Evolutionary conservation across 2,797 vertebrate species (phyloP).

Genomic region (Peromyscus nudipes): DNA sequence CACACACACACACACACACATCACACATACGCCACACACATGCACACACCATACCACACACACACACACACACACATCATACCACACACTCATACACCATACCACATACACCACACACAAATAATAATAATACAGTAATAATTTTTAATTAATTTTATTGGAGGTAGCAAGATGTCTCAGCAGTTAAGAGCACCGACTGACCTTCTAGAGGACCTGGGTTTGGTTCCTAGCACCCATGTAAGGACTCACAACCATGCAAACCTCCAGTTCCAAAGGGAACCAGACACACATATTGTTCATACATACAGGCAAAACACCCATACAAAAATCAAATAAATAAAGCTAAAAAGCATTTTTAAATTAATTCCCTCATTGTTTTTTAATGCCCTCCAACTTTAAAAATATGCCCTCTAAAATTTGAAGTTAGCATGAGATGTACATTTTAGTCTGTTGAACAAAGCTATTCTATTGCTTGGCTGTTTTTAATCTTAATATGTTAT

Average conservation of each 20-base stretch:
- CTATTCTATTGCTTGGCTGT: not conserved
- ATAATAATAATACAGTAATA: not conserved
- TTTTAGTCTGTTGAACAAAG: not conserved
- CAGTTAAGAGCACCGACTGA: not conserved
- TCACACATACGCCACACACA: not conserved
- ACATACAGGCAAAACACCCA: not conserved
- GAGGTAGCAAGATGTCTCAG: not conserved
- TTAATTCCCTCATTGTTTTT: not conserved
- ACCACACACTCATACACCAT: not conserved
- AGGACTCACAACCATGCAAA: no score
- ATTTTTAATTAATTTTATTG: not conserved
- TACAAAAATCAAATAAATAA: not conserved
- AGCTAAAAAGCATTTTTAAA: not conserved
- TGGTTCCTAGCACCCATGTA: not conserved
- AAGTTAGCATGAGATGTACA: slow-evolving; percentile 5
- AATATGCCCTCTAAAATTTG: slow-evolving; percentile 1
- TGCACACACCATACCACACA: no score
- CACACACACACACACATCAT: no score
- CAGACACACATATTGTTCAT: not conserved
- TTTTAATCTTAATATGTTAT: slow-evolving; percentile 26
- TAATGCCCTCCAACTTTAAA: not conserved
- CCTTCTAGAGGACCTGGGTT: not conserved
- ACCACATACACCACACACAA: not conserved
- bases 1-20: no score
- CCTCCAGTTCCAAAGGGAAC: not conserved